A percentile compares a stretch with the other conserved stretches of the same genome.
Conservation (phyloP, 2,113 vertebrate species). For the Etheostoma spectabile region DNA sequence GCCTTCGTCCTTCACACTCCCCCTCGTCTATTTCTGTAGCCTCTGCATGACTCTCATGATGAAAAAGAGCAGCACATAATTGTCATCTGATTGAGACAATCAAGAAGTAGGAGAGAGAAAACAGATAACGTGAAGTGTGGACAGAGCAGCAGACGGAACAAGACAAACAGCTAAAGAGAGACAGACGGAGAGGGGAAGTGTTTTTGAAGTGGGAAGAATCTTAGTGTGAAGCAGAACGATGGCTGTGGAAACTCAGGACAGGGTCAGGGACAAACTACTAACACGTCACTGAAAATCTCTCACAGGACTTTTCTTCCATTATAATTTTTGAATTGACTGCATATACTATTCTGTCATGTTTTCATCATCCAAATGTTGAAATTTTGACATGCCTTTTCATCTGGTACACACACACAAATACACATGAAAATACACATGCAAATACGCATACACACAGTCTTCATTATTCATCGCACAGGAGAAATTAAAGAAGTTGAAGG, state of each 20-base stretch:
- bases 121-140: slow-evolving; percentile 28
- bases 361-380: neutral
- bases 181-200: slow-evolving; percentile 5
- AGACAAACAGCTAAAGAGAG: slow-evolving; percentile 1
- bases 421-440: neutral
- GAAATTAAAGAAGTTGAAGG: neutral
- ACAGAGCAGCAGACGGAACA: slow-evolving; percentile 8
- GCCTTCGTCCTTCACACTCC: slow-evolving; percentile 27
- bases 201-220: slow-evolving; percentile 7
- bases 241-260: neutral
- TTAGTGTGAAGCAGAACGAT: neutral
- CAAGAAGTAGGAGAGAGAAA: slow-evolving; percentile 35
- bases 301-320: neutral
- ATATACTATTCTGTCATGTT: neutral
- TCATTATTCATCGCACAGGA: no score
- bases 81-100: slow-evolving; percentile 55
- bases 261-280: slow-evolving; percentile 23
- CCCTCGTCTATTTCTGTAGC: slow-evolving; percentile 31
- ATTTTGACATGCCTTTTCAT: neutral
- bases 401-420: neutral
- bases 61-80: slow-evolving; percentile 27
- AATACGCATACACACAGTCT: neutral
- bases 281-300: neutral
- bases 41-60: slow-evolving; percentile 26
- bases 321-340: neutral